Percentiles rank a stretch among this genome's conserved stretches.
Evolutionary conservation across 2,113 vertebrate species (phyloP).

Genomic region (Gnathonemus longibarbis): DNA sequence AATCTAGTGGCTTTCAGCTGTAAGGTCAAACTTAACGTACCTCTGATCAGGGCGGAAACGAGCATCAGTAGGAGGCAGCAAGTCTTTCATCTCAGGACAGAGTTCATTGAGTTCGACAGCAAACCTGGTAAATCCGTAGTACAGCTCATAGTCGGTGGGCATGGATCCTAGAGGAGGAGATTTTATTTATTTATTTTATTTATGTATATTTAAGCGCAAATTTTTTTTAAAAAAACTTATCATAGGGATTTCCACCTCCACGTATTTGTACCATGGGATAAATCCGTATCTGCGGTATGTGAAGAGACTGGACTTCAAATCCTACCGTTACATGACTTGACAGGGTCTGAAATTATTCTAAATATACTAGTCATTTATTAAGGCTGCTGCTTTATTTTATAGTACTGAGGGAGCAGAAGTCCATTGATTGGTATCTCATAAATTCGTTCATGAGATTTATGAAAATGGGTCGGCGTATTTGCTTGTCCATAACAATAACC

Average conservation of each 20-base stretch:
- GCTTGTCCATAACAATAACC: not conserved
- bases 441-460: slow-evolving; percentile 1
- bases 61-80: slow-evolving; percentile 85
- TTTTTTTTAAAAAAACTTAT: not conserved
- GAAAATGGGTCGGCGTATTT: not conserved
- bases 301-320: not conserved
- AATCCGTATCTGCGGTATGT: not conserved
- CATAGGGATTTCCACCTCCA: not conserved
- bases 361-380: not conserved
- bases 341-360: not conserved
- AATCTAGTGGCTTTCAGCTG: not conserved
- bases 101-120: slow-evolving; percentile 96
- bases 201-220: not conserved
- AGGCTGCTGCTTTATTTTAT: not conserved
- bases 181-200: not conserved
- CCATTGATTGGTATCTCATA: not conserved
- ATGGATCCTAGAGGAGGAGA: slow-evolving; percentile 74
- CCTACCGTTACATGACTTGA: not conserved
- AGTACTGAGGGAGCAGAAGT: not conserved
- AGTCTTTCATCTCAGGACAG: slow-evolving; percentile 85
- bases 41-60: slow-evolving; percentile 96
- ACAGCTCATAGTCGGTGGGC: slow-evolving; percentile 93
- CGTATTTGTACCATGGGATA: not conserved
- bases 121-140: slow-evolving; percentile 97
- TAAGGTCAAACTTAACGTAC: slow-evolving; percentile 43